Conservation (phyloP, 2,113 vertebrate species). For the Perca flavescens region DNA sequence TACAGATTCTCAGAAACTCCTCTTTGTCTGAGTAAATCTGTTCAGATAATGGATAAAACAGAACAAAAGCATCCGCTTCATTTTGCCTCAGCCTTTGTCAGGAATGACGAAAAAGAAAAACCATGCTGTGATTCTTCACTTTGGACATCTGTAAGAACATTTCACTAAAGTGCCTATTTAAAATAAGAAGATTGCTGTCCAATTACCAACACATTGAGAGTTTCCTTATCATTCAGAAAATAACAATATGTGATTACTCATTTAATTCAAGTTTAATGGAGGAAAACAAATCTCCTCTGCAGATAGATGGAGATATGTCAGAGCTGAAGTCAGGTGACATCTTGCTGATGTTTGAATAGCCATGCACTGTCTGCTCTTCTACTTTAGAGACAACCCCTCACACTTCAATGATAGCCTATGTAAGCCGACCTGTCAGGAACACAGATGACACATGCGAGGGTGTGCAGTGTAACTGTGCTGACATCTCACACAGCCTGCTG, state of each 20-base stretch:
- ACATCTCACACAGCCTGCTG: constrained; percentile 15
- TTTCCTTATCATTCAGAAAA: constrained; percentile 1
- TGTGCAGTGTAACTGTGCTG: background rate
- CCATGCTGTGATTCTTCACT: background rate
- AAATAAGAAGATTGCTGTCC: too few relatives aligned
- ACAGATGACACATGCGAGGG: background rate
- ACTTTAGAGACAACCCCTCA: background rate
- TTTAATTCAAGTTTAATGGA: constrained; percentile 10
- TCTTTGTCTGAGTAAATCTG: constrained; percentile 27
- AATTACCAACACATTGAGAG: background rate
- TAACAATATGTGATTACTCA: background rate
- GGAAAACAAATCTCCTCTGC: background rate
- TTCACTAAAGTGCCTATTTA: background rate
- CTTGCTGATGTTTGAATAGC: background rate
- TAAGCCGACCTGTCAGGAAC: constrained; percentile 21
- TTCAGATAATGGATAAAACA: constrained; percentile 19
- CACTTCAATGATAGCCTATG: constrained; percentile 32
- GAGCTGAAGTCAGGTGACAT: constrained; percentile 5
- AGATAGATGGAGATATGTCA: background rate
- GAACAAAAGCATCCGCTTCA: constrained; percentile 12
- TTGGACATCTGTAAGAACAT: background rate
- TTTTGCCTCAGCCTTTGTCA: constrained; percentile 13
- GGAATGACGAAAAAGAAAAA: background rate
- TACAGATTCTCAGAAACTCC: background rate
- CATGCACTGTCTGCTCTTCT: background rate